Conservation (phyloP, 2,113 vertebrate genomes). For the Empidonax traillii region DNA sequence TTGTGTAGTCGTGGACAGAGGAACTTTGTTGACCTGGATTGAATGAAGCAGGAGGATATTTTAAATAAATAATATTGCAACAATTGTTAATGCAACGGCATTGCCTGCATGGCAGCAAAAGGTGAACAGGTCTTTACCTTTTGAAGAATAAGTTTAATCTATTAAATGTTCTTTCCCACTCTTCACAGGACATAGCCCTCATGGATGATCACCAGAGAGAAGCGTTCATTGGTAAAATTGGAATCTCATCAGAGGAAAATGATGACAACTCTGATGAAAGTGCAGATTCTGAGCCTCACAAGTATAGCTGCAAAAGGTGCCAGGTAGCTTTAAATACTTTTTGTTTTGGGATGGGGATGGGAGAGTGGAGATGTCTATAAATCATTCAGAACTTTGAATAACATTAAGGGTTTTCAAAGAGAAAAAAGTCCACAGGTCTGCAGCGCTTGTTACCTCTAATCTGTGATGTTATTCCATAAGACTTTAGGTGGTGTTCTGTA, state of each 20-base stretch:
- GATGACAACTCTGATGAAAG: slow-evolving; percentile 88
- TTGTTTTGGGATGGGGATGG: background rate
- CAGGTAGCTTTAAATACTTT: slow-evolving; percentile 82
- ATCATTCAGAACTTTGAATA: background rate
- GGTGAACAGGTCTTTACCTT: background rate
- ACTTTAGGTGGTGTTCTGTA: background rate
- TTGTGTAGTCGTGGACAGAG: background rate
- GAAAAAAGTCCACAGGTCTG: background rate
- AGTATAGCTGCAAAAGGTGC: slow-evolving; percentile 98
- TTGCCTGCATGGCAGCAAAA: background rate
- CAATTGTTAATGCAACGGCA: background rate
- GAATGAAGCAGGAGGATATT: background rate
- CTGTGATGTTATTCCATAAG: background rate
- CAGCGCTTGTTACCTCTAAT: background rate
- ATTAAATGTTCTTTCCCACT: background rate
- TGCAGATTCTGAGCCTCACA: slow-evolving; percentile 89
- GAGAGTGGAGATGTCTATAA: background rate
- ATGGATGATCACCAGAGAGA: slow-evolving; percentile 97
- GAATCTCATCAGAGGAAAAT: slow-evolving; percentile 91
- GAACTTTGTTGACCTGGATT: background rate
- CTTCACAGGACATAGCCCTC: slow-evolving; percentile 89
- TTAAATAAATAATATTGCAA: background rate
- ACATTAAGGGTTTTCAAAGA: background rate
- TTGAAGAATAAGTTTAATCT: background rate
- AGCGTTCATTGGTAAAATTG: slow-evolving; percentile 95